Evolutionary conservation across 2,888 invertebrate species (phyloP), one percentile per base, ranked within the genome.

Genomic region (Chrysolina oricalcia): DNA sequence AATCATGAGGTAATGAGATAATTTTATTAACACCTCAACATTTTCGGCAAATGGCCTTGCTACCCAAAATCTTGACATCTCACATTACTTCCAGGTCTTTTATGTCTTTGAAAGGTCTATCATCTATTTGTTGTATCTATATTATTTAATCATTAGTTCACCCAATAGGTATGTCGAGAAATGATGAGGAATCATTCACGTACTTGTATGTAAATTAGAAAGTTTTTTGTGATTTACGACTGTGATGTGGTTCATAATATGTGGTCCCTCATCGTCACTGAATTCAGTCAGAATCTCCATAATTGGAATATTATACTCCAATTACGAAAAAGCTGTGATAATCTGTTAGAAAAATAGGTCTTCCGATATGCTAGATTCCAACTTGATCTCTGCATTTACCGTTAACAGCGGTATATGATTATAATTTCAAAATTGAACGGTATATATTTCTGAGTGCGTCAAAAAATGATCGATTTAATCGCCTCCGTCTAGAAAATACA

Each of bases 391-490:
- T 15, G 27, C n/a, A 11, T 59, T 35, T 35, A 59, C 59, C 59
- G 59, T 59, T 59, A 59, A 5, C 48, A 5, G 27, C 9, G 15
- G 35, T 43, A 23, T 67, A 67, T 67, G 35, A 67, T 48, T 43
- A 67, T 50, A 67, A 67, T 40, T 53, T 40, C n/a, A 41, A 68
- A 53, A 68, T 68, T 53, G 27, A 40, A 68, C 50, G 68, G 68
- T 68, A 27, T 64, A 46, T 59, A 50, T 70, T 70, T 50, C 70
- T 48, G 40, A 62, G 48, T 63, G 48, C 59, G 70, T 70, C 70
- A 70, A 70, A 70, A 66, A 46, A 63, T 70, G 70, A 70, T 70
- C 70, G 70, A 70, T 70, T 63, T 13, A 35, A 63, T 63, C 64
- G 63, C 70, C 27, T 70, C 63, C 27, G 46, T 43, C 63, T 72